Evolutionary conservation across 2,888 invertebrate genomes (phyloP), one percentile per base, ranked within the genome.

Genomic region (Xestia ashworthii): DNA sequence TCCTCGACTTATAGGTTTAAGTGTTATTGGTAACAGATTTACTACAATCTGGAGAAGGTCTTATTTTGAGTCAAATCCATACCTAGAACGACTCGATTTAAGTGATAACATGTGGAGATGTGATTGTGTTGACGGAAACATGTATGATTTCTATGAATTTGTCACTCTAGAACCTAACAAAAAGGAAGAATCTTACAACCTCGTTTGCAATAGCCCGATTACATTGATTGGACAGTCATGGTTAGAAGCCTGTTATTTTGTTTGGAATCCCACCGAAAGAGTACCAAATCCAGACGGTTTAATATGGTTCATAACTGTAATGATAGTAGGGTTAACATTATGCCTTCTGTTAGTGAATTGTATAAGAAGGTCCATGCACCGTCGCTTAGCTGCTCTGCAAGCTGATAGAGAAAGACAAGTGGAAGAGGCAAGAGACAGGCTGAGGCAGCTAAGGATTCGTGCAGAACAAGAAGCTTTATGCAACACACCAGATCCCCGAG

Each of bases 101-200:
- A 97, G 97, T 25, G 98, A 98, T 89, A 98, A 98, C 92, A 98
- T 98, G 85, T 98, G 98, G 98, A 96, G 97, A 80, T 98, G 98
- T 91, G 97, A 98, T 82, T 98, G 98, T 89, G 87, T 92, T n/a
- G 97, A 97, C 82, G 86, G 89, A 0, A 96, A 97, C 41, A 97
- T 98, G 91, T 95, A 97, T 74, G 96, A 97, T 16, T 97, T 98
- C 89, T 98, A 97, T 86, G 96, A 97, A 79, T 98, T 95, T 90
- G 90, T 98, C 22, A 97, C 97, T 3, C 91, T 96, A 32, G 96
- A 97, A 80, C 97, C 98, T 2, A 94, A 94, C 44, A 97, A 97
- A 89, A 97, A 96, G 71, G 95, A 94, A 86, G 95, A 95, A 84
- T 96, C 95, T 0, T 95, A 92, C 78, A 96, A 96, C 81, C 93